Percentiles rank a stretch among this genome's conserved stretches.
Evolutionary conservation across 2,113 vertebrate genomes (phyloP).

Genomic region (Macaca mulatta): DNA sequence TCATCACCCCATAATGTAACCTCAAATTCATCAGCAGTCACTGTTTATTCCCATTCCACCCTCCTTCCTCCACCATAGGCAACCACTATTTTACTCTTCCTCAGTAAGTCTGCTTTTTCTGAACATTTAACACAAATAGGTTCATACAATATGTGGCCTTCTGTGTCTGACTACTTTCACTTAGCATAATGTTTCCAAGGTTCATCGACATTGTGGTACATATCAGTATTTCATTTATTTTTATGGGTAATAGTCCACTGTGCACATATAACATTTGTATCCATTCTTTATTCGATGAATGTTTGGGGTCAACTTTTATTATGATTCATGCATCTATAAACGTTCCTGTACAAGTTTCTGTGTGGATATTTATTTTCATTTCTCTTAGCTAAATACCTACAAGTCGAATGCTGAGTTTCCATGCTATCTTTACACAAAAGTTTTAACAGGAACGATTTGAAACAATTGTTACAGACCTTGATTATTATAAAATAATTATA

Average conservation of each 20-base stretch:
- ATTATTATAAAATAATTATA: conserved; percentile 56
- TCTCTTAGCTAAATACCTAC: background rate
- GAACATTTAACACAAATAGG: background rate
- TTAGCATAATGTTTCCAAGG: background rate
- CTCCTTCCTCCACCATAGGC: background rate
- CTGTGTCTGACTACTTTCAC: background rate
- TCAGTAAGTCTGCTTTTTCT: background rate
- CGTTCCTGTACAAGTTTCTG: background rate
- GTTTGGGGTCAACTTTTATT: background rate
- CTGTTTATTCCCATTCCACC: background rate
- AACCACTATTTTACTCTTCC: background rate
- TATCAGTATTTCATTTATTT: background rate
- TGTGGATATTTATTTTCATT: background rate
- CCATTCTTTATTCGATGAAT: background rate
- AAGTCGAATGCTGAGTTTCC: background rate
- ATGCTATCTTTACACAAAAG: background rate
- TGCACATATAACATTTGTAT: background rate
- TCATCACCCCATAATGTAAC: background rate
- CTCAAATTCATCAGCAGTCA: background rate
- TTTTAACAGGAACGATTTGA: conserved; percentile 40
- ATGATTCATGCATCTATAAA: background rate
- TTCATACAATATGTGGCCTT: background rate
- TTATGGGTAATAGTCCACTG: background rate
- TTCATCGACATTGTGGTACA: background rate
- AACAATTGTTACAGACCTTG: background rate